Conservation (phyloP, 2,113 vertebrate genomes). For the Cygnus buccinator region DNA sequence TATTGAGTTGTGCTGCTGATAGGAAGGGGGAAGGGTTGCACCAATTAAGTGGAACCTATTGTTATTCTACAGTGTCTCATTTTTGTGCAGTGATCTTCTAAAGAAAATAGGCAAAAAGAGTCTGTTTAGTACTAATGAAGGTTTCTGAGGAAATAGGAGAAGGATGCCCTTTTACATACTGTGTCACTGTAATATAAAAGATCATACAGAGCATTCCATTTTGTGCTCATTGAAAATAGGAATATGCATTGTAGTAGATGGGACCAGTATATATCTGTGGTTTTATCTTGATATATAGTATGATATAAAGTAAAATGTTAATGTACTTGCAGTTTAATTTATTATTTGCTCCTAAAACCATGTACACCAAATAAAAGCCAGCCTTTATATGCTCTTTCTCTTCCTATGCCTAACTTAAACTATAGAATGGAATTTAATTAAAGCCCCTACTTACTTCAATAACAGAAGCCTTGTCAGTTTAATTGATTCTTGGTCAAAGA, state of each 20-base stretch:
- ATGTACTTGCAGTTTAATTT: neutral
- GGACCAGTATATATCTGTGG: neutral
- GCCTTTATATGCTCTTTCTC: neutral
- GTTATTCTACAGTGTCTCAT: neutral
- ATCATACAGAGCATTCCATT: neutral
- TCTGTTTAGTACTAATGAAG: neutral
- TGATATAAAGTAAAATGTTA: neutral
- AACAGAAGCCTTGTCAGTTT: slow-evolving; percentile 72
- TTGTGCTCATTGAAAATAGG: neutral
- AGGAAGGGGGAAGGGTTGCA: neutral
- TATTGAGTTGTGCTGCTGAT: slow-evolving; percentile 20
- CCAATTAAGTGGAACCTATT: neutral
- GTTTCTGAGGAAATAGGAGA: slow-evolving; percentile 12
- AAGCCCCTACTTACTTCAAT: slow-evolving; percentile 66
- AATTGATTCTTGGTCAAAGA: slow-evolving; percentile 80
- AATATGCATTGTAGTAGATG: neutral
- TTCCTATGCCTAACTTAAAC: slow-evolving; percentile 36
- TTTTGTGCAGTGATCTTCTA: neutral
- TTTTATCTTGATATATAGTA: neutral
- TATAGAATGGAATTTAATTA: slow-evolving; percentile 79
- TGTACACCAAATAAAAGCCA: neutral
- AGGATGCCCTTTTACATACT: neutral
- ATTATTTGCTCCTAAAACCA: neutral
- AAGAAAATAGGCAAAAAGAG: neutral
- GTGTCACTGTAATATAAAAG: neutral